phyloP scores from a whole-genome alignment of 2,888 invertebrate genomes.

The Heteromyza rotundicornis region DNA sequence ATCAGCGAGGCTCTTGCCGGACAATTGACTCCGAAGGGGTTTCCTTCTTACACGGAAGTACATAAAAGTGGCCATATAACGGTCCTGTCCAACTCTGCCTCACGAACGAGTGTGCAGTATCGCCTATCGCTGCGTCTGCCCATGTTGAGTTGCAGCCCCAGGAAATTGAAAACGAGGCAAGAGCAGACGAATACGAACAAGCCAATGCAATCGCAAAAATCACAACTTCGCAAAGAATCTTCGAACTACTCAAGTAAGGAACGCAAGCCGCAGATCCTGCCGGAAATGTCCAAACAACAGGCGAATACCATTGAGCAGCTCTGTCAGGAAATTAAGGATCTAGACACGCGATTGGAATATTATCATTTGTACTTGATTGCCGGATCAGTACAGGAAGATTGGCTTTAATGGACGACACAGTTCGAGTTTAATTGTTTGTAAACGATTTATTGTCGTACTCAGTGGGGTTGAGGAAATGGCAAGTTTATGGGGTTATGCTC shows the following conservation, averaged over 20 bases:
- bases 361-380: background rate
- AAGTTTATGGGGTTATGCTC: too few species aligned
- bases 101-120: too few species aligned
- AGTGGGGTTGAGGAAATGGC: too few species aligned
- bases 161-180: constrained; percentile 23
- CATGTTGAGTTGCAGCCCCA: too few species aligned
- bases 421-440: too few species aligned
- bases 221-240: constrained; percentile 27
- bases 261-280: constrained; percentile 31
- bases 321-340: constrained; percentile 37
- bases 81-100: constrained; percentile 28
- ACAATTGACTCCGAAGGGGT: constrained; percentile 46
- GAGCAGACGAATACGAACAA: constrained; percentile 18
- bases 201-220: constrained; percentile 1
- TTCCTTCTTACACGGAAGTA: constrained; percentile 43
- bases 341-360: constrained; percentile 28
- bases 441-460: too few species aligned
- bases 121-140: constrained; percentile 38
- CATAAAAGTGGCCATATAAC: background rate
- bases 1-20: constrained; percentile 45
- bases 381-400: too few species aligned
- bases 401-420: too few species aligned
- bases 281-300: constrained; percentile 31
- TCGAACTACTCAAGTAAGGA: background rate
- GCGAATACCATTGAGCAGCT: background rate